Percentiles rank a stretch among this genome's conserved stretches.
Conservation (phyloP, 2,797 vertebrate species). For the Notamacropus eugenii region DNA sequence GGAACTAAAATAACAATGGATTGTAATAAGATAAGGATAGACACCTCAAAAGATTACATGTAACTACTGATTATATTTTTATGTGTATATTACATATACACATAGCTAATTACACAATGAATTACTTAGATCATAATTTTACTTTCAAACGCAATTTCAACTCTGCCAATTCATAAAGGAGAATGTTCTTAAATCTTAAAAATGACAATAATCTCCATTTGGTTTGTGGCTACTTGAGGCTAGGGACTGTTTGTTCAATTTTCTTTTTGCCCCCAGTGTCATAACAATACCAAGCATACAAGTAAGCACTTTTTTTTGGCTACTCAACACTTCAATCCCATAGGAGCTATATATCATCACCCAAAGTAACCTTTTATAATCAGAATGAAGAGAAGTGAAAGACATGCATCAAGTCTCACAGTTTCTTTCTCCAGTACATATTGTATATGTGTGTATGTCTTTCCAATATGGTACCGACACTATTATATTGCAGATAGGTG, state of each 20-base stretch:
- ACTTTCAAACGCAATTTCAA: background rate
- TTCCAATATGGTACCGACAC: background rate
- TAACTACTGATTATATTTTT: background rate
- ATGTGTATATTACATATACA: background rate
- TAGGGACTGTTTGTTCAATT: background rate
- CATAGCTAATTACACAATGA: background rate
- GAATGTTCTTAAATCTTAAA: background rate
- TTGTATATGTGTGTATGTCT: background rate
- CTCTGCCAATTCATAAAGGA: background rate
- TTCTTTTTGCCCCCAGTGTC: background rate
- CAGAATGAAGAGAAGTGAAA: background rate
- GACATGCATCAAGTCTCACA: background rate
- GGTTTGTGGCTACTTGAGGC: background rate
- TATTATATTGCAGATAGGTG: background rate
- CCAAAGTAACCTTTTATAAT: background rate
- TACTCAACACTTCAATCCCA: background rate
- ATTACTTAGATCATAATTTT: background rate
- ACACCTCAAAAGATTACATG: slow-evolving; percentile 27
- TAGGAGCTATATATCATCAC: background rate
- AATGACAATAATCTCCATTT: background rate
- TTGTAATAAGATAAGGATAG: slow-evolving; percentile 2
- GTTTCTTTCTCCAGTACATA: background rate
- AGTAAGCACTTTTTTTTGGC: background rate
- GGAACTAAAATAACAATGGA: slow-evolving; percentile 45
- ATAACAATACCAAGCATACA: background rate